phyloP scores from a whole-genome alignment of 2,888 invertebrate species.

The Bellardia bayeri region DNA sequence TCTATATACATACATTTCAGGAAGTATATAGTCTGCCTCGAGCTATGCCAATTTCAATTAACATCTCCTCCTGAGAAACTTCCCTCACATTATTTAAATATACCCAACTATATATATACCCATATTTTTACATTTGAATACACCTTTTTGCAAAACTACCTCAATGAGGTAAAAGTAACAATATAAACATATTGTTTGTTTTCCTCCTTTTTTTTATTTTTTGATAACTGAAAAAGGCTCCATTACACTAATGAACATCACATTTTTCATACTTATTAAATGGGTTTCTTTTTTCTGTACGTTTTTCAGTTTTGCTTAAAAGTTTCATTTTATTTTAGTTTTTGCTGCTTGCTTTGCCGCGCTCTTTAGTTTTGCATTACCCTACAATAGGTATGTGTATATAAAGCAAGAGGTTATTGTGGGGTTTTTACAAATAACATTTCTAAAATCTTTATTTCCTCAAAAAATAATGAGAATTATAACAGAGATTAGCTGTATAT shows the following conservation, averaged over 20 bases:
- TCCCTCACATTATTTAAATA: background rate
- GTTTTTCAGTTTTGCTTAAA: constrained; percentile 16
- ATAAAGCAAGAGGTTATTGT: background rate
- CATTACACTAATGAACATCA: constrained; percentile 66
- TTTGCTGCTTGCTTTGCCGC: background rate
- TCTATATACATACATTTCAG: too few species aligned
- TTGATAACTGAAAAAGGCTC: constrained; percentile 11
- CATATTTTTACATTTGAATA: background rate
- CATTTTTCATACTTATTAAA: constrained; percentile 57
- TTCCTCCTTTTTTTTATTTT: background rate
- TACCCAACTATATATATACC: background rate
- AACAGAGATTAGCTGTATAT: background rate
- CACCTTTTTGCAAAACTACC: constrained; percentile 8
- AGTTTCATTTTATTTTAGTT: constrained; percentile 20
- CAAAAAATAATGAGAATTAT: background rate
- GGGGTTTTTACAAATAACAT: background rate
- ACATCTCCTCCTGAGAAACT: background rate
- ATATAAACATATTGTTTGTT: constrained; percentile 51
- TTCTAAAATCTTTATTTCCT: background rate
- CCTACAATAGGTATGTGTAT: background rate
- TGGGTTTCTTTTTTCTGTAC: constrained; percentile 25
- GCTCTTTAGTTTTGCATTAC: constrained; percentile 6
- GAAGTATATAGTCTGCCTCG: too few species aligned
- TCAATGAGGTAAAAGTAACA: constrained; percentile 34
- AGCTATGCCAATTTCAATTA: background rate